These are phyloP conservation scores for Hystrix brachyura DNA, from an alignment of 2,113 vertebrate genomes.

Conservation along the genomic window DNA sequence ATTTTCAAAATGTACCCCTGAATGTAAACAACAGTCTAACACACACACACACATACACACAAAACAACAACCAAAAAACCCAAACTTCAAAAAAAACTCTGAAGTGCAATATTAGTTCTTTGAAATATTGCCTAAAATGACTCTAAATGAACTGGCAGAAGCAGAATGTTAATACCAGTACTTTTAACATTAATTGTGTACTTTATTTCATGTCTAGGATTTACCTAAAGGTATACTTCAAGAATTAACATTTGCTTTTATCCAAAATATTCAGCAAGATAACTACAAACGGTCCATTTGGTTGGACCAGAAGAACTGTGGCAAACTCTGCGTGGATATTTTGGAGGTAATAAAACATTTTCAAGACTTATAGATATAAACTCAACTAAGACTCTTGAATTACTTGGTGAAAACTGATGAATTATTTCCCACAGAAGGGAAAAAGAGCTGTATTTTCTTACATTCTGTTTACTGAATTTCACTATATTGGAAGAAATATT, in stretches of 20 bases:
- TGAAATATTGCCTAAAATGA: constrained; percentile 13
- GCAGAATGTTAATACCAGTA: neutral
- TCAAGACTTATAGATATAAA: neutral
- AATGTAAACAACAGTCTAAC: constrained; percentile 49
- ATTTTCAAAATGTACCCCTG: constrained; percentile 65
- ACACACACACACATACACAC: neutral
- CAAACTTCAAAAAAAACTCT: neutral
- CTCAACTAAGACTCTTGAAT: neutral
- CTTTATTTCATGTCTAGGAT: constrained; percentile 48
- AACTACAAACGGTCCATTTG: neutral
- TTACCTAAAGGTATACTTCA: constrained; percentile 11
- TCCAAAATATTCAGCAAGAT: constrained; percentile 34
- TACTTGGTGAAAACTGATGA: neutral
- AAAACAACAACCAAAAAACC: neutral
- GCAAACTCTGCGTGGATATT: neutral
- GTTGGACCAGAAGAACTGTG: neutral
- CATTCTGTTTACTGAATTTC: neutral
- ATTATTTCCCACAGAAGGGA: neutral
- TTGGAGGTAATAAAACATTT: neutral
- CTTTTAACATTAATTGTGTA: neutral
- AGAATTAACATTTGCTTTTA: neutral
- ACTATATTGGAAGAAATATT: neutral
- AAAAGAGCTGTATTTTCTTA: neutral
- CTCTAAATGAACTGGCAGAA: neutral
- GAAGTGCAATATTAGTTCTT: neutral